Base-by-base conservation (phyloP, 2,888 invertebrate species). In the Graphium colonna region DNA sequence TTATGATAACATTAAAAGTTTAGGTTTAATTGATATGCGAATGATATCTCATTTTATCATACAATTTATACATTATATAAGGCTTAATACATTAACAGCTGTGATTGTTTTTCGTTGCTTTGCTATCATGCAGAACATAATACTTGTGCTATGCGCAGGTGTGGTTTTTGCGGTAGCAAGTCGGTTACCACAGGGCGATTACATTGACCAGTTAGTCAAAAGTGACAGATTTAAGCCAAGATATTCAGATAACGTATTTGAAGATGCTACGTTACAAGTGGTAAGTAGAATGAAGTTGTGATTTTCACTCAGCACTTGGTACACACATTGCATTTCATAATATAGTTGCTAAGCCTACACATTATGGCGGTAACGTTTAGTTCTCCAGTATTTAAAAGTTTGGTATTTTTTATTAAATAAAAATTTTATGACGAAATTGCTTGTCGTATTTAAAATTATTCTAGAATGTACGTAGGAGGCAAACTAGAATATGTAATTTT, bases 261-360 rank as follows among this genome's bases (percentile, higher is more conserved):
- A 78, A 61, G 81, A 82, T 62, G 69, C 74, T 5, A 50, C 57
- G 5, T 65, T 81, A 12, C 80, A 81, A 65, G 75, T 67, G 58
- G 69, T 69, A 51, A 61, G 67, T 62, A 31, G n/a, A 12, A 36
- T 9, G 8, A 10, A 3, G 3, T 33, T 10, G 10, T n/a, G 9
- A 10, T 33, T 33, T 33, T 33, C n/a, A n/a, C n/a, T n/a, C n/a
- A n/a, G n/a, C n/a, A n/a, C n/a, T n/a, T n/a, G n/a, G n/a, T n/a
- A n/a, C n/a, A n/a, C n/a, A n/a, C n/a, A n/a, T n/a, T n/a, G n/a
- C n/a, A n/a, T n/a, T n/a, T n/a, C n/a, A n/a, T n/a, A n/a, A n/a
- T n/a, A n/a, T n/a, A n/a, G n/a, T n/a, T n/a, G n/a, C n/a, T n/a
- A n/a, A n/a, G n/a, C n/a, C n/a, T n/a, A n/a, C n/a, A n/a, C n/a